phyloP scores from a whole-genome alignment of 2,113 vertebrate species.

The Protobothrops mucrosquamatus region DNA sequence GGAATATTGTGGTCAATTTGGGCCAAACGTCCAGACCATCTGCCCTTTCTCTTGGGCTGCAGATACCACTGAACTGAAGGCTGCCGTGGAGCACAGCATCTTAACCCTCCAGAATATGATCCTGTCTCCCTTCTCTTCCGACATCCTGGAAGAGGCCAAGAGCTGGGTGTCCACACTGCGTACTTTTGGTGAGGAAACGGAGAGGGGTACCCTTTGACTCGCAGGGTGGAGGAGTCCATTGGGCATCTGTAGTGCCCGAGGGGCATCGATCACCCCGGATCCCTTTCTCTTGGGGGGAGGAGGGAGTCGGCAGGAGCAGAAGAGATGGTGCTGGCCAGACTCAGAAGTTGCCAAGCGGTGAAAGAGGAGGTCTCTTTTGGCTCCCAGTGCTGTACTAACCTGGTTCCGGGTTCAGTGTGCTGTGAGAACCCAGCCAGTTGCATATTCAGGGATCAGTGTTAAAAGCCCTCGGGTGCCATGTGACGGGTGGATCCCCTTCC shows the following conservation, averaged over 20 bases:
- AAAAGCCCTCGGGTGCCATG: neutral
- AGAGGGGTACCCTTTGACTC: too few species aligned
- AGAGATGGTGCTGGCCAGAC: neutral
- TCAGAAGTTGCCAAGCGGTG: neutral
- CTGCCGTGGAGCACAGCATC: conserved; percentile 71
- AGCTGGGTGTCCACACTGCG: conserved; percentile 70
- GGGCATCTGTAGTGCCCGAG: neutral
- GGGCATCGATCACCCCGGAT: accelerated
- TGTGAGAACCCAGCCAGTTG: neutral
- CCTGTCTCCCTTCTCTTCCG: conserved; percentile 60
- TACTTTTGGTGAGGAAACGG: conserved; percentile 67
- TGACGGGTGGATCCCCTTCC: neutral
- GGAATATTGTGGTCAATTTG: neutral
- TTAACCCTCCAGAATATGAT: conserved; percentile 73
- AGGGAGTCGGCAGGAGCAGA: neutral
- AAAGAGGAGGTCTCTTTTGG: neutral
- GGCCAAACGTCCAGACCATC: neutral
- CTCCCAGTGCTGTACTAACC: too few species aligned
- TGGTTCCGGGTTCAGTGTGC: neutral
- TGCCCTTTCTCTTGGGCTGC: neutral
- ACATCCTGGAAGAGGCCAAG: conserved; percentile 64
- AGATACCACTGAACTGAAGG: conserved; percentile 69
- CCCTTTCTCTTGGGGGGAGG: too few species aligned
- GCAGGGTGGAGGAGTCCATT: neutral
- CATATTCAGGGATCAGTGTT: neutral